Percentiles rank a stretch among this genome's conserved stretches.
These are phyloP conservation scores for Lepidurus apus DNA, from an alignment of 1,140 invertebrate species.

Conservation along the genomic window DNA sequence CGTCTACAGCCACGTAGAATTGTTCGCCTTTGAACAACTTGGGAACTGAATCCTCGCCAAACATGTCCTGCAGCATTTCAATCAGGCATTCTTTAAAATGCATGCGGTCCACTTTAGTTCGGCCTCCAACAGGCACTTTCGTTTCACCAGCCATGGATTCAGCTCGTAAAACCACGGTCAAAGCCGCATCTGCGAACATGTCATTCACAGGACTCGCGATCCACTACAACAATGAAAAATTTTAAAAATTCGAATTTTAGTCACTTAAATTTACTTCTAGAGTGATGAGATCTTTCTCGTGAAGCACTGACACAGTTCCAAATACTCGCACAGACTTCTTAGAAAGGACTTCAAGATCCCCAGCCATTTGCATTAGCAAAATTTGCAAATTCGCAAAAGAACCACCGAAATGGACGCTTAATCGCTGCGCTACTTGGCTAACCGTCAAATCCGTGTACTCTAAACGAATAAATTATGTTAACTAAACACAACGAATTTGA, in stretches of 20 bases:
- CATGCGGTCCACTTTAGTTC: conserved; percentile 67
- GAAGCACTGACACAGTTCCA: conserved; percentile 66
- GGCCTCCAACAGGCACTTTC: conserved; percentile 55
- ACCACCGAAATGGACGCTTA: conserved; percentile 81
- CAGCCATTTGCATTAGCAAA: conserved; percentile 74
- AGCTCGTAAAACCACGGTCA: conserved; percentile 74
- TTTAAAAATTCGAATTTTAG: conserved; percentile 2
- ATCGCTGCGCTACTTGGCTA: conserved; percentile 83
- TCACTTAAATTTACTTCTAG: conserved; percentile 58
- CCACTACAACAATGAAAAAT: conserved; percentile 61
- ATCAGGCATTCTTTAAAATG: conserved; percentile 84
- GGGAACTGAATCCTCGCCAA: conserved; percentile 88
- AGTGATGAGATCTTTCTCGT: conserved; percentile 77
- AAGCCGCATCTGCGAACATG: conserved; percentile 94
- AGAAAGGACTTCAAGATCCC: conserved; percentile 67
- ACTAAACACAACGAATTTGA: conserved; percentile 25
- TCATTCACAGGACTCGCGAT: conserved; percentile 88
- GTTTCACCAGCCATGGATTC: conserved; percentile 56
- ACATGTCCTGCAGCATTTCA: conserved; percentile 90
- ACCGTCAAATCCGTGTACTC: conserved; percentile 94
- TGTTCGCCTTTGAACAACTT: conserved; percentile 90
- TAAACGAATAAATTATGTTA: conserved; percentile 44
- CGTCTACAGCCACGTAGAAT: conserved; percentile 76
- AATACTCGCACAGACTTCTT: conserved; percentile 62
- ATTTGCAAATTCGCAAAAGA: conserved; percentile 71